Evolutionary conservation across 2,113 vertebrate species (phyloP), one percentile per base, ranked within the genome.

Genomic region (Clupea harengus): DNA sequence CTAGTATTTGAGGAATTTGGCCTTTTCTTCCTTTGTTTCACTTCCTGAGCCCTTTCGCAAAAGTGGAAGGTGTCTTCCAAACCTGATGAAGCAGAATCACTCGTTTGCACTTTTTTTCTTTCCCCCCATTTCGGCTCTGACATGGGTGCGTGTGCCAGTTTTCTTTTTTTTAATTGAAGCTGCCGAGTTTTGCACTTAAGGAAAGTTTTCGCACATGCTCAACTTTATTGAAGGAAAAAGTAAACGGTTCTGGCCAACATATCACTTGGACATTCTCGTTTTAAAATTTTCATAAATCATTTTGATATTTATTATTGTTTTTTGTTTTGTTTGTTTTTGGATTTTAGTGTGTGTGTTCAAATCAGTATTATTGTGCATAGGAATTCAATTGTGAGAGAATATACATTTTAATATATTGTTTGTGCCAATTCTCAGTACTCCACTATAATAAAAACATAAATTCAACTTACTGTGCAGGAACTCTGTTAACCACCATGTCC

Each of bases 401-500:
- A 88, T 86, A 91, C 75, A 90, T 90, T 72, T 25, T 91, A 92
- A 87, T 92, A 87, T 91, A 91, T 91, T 87, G 86, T 93, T 94
- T 93, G 92, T 95, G 94, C 88, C 88, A 92, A 90, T 93, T 90
- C 32, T 93, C 81, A 89, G 88, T 90, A 88, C 87, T 91, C 86
- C 85, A 87, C 81, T 89, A 82, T 89, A 84, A 89, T 85, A 90
- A 84, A 85, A 86, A 15, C 4, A 54, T 54, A 54, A 18, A 15
- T 54, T 54, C 44, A 82, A 57, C 18, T 91, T 49, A 85, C 50
- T 91, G 90, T 91, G 90, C 89, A 87, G 89, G 85, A 85, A 90
- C 85, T 89, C 81, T 87, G 81, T 54, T 91, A 88, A 87, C 87
- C 85, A 86, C 91, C 67, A 91, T 87, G 86, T 87, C 84, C 75